Conservation (phyloP, 2,113 vertebrate species). For the Chionomys nivalis region DNA sequence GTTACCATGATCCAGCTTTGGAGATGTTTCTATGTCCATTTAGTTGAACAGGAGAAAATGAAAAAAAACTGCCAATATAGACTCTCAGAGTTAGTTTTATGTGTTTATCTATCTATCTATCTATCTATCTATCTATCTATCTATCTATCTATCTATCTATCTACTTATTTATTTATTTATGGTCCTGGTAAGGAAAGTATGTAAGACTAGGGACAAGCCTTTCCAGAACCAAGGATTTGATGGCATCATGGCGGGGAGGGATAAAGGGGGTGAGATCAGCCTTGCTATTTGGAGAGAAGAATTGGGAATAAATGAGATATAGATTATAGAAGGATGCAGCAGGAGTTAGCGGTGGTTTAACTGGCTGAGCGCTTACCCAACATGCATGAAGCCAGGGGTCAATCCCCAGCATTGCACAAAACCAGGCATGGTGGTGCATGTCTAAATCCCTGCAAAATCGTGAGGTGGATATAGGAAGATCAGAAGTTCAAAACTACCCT, state of each 20-base stretch:
- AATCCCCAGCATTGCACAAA: neutral
- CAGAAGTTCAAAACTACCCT: neutral
- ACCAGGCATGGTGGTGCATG: neutral
- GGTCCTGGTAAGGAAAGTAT: neutral
- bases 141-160: neutral
- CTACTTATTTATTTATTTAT: neutral
- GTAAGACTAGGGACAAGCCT: fast-evolving
- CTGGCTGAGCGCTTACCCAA: neutral
- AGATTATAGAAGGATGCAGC: neutral
- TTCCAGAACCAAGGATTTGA: neutral
- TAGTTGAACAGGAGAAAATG: neutral
- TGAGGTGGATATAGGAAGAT: neutral
- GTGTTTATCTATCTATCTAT: neutral
- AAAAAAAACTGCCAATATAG: neutral
- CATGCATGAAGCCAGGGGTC: neutral
- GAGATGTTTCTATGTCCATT: neutral
- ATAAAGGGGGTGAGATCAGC: neutral
- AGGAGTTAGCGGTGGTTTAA: neutral
- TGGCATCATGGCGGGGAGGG: neutral
- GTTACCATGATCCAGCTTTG: neutral
- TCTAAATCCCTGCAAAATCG: too few species aligned
- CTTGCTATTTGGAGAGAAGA: neutral
- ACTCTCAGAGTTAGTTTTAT: neutral
- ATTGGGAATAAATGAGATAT: neutral
- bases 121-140: neutral